Evolutionary conservation across 2,888 invertebrate species (phyloP).

Genomic region (Lepidochrysops patricia): DNA sequence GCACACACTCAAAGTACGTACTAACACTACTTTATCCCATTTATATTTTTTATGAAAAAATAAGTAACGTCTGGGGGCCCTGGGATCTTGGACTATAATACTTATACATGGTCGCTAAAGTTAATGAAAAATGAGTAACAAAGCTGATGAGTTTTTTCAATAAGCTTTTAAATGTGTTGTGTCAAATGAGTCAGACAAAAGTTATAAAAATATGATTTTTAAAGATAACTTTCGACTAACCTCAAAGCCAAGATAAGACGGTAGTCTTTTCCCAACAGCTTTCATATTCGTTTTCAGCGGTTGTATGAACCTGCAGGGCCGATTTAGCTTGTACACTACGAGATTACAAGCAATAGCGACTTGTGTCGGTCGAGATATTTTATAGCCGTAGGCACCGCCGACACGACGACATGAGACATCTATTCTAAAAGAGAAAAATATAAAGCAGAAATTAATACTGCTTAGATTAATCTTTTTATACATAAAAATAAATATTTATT

Average conservation of each 20-base stretch:
- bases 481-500: too few species aligned
- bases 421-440: neutral
- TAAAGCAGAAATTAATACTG: too few species aligned
- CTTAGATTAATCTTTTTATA: constrained; percentile 2
- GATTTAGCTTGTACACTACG: constrained; percentile 72
- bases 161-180: too few species aligned
- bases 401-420: constrained; percentile 60
- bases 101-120: too few species aligned
- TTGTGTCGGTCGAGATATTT: constrained; percentile 74
- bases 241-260: constrained; percentile 59
- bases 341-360: constrained; percentile 78
- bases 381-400: constrained; percentile 85
- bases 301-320: constrained; percentile 77
- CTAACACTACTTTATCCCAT: too few species aligned
- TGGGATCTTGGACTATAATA: too few species aligned
- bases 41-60: too few species aligned
- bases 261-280: constrained; percentile 68
- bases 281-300: constrained; percentile 77
- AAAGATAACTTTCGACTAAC: constrained; percentile 29
- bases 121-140: neutral
- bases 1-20: too few species aligned
- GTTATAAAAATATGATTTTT: too few species aligned
- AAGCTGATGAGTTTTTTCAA: too few species aligned
- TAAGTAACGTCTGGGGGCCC: too few species aligned
- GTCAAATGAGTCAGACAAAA: too few species aligned